A percentile compares a stretch with the other conserved stretches of the same genome.
Conservation (phyloP, 2,797 vertebrate genomes). For the Schizopygopsis malacanthus region DNA sequence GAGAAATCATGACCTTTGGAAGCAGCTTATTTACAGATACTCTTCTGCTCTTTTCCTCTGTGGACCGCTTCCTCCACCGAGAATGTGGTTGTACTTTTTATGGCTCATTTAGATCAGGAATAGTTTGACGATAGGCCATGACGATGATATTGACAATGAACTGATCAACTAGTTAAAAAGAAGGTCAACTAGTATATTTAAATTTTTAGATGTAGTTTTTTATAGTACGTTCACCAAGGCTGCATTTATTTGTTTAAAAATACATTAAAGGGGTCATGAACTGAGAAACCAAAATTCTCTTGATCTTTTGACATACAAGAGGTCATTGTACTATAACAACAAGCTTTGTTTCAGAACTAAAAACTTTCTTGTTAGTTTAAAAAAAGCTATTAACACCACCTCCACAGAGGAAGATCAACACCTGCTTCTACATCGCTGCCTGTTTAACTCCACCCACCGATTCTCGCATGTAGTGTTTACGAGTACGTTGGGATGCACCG, state of each 20-base stretch:
- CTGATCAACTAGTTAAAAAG: not conserved
- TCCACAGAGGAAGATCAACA: too few species aligned
- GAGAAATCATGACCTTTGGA: slow-evolving; percentile 55
- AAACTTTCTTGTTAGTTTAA: too few species aligned
- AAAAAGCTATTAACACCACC: too few species aligned
- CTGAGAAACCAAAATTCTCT: too few species aligned
- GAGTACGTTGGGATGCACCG: too few species aligned
- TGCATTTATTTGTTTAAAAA: not conserved
- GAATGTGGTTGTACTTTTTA: slow-evolving; percentile 12
- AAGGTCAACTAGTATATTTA: too few species aligned
- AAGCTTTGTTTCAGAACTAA: not conserved
- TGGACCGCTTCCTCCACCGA: slow-evolving; percentile 34
- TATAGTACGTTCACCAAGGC: not conserved
- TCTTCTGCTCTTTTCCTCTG: slow-evolving; percentile 6
- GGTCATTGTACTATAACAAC: not conserved
- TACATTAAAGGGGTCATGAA: not conserved
- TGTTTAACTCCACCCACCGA: too few species aligned
- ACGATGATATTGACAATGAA: not conserved
- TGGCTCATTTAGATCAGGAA: not conserved
- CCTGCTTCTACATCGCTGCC: too few species aligned
- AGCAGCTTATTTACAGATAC: slow-evolving; percentile 21
- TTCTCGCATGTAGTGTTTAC: not conserved
- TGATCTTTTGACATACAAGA: too few species aligned
- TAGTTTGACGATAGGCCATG: not conserved
- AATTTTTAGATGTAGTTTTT: not conserved